A percentile compares a stretch with the other conserved stretches of the same genome.
Evolutionary conservation across 2,888 invertebrate species (phyloP).

Genomic region (Aphidoletes aphidimyza): DNA sequence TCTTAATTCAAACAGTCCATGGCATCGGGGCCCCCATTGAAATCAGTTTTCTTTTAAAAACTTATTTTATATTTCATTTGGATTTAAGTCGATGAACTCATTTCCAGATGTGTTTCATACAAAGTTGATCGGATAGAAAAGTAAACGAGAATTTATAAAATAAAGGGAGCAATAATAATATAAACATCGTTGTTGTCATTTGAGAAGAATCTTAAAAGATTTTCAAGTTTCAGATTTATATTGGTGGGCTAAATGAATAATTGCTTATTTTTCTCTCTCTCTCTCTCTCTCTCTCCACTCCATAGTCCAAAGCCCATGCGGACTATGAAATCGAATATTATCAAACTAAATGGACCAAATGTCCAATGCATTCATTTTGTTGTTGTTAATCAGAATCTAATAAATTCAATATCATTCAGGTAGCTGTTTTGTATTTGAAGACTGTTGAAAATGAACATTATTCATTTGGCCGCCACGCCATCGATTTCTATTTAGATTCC

Average conservation of each 20-base stretch:
- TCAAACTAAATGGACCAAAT: not conserved
- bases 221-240: not conserved
- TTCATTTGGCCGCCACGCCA: no score
- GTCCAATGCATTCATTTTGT: not conserved
- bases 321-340: not conserved
- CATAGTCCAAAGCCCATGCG: no score
- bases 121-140: not conserved
- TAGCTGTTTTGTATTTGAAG: not conserved
- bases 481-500: not conserved
- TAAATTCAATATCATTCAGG: constrained; percentile 3
- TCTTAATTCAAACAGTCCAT: constrained; percentile 35
- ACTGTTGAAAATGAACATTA: not conserved
- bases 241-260: constrained; percentile 37
- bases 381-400: not conserved
- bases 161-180: not conserved
- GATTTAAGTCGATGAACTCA: not conserved
- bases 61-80: not conserved
- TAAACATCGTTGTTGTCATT: not conserved
- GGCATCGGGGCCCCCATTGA: constrained; percentile 3
- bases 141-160: not conserved
- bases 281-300: not conserved
- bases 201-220: not conserved
- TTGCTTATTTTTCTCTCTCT: not conserved
- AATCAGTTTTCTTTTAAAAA: not conserved
- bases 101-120: not conserved